phyloP scores from a whole-genome alignment of 2,888 invertebrate genomes.

The Aspidapion aeneum region DNA sequence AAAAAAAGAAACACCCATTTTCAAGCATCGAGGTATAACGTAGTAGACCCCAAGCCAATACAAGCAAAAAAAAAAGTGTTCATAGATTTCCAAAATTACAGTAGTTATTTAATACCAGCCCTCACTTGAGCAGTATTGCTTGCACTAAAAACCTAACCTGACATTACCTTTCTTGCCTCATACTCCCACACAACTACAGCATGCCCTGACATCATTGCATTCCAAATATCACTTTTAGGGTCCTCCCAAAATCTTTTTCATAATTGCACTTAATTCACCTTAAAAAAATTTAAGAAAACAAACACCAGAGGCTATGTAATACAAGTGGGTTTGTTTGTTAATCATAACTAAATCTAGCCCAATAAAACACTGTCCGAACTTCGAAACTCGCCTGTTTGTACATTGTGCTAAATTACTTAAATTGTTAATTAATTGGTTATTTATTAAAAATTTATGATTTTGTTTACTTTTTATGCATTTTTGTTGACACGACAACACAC shows the following conservation, averaged over 20 bases:
- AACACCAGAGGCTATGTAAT: background rate
- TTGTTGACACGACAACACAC: background rate
- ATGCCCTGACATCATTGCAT: constrained; percentile 56
- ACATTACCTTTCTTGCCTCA: constrained; percentile 55
- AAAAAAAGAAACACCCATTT: too few relatives aligned
- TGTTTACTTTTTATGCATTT: background rate
- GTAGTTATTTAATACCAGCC: too few relatives aligned
- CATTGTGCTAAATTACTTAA: background rate
- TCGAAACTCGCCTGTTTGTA: background rate
- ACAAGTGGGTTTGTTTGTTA: background rate
- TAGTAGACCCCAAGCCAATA: too few relatives aligned
- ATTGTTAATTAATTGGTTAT: background rate
- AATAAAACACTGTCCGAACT: background rate
- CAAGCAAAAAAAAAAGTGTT: too few relatives aligned
- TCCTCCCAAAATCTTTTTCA: background rate
- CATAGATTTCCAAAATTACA: too few relatives aligned
- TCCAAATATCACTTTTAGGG: background rate
- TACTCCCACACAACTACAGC: constrained; percentile 82
- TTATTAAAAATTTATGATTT: background rate
- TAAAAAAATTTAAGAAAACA: background rate
- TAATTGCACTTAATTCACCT: background rate
- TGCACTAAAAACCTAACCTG: too few relatives aligned
- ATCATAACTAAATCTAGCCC: background rate
- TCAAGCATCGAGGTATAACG: too few relatives aligned
- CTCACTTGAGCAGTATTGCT: too few relatives aligned